Evolutionary conservation across 2,888 invertebrate genomes (phyloP), one percentile per base, ranked within the genome.

Genomic region (Yponomeuta cagnagella): DNA sequence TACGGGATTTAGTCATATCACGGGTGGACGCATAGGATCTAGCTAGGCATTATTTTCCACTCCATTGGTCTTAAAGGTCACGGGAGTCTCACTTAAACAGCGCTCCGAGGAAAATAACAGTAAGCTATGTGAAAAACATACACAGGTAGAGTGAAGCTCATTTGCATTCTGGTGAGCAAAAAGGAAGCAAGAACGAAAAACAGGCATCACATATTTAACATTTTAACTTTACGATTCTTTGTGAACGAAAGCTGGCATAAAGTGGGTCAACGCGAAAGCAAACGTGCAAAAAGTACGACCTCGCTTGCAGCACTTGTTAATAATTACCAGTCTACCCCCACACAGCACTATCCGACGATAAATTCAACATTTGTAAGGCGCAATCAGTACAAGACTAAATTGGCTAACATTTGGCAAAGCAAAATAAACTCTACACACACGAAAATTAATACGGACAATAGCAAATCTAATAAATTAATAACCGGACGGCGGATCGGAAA

Each of bases 161-260:
- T 58, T 58, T 43, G 9, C 6, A 43, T 43, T 58, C 5, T 58
- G 12, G 52, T 58, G 15, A 58, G 52, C 52, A 58, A 58, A 58
- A 58, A 58, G 52, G 15, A 23, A 31, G 31, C 37, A 37, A 37
- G 33, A 37, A 66, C 10, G 15, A 66, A 66, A 66, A 64, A 64
- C 30, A 67, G 68, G 23, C 10, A 48, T n/a, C 23, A 43, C 23
- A 68, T 68, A 48, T 68, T 68, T 68, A 15, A 48, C n/a, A 68
- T 68, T 68, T 68, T 23, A 68, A 15, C 67, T 68, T 37, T 68
- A 68, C 37, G 68, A 68, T 43, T 68, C 68, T 68, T 68, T 68
- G n/a, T 23, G 68, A 12, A 43, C 43, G 37, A 68, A 67, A 48
- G 48, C 48, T 23, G 30, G 30, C 30, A 43, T 10, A 68, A 68